A percentile compares a stretch with the other conserved stretches of the same genome.
Evolutionary conservation across 1,140 invertebrate genomes (phyloP).

Genomic region (Achroia grisella): DNA sequence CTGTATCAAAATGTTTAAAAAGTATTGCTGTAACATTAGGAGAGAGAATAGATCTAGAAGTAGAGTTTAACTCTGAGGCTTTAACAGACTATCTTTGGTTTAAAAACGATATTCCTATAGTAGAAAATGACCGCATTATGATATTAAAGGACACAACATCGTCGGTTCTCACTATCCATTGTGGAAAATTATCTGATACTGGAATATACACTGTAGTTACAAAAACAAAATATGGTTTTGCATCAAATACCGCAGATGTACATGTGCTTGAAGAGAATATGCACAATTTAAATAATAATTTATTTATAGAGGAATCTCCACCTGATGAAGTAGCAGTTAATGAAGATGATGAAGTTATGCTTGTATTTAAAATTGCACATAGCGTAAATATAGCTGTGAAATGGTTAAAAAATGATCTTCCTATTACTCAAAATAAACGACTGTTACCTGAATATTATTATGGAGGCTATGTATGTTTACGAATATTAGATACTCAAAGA

Average conservation of each 20-base stretch:
- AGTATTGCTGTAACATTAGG: slow-evolving; percentile 15
- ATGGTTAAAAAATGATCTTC: slow-evolving; percentile 1
- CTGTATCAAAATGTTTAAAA: slow-evolving; percentile 8
- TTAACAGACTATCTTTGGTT: slow-evolving; percentile 20
- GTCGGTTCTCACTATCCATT: slow-evolving; percentile 16
- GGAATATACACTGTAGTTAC: slow-evolving; percentile 25
- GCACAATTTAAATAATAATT: not conserved
- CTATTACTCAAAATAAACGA: not conserved
- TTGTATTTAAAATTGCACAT: not conserved
- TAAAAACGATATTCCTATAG: slow-evolving; percentile 14
- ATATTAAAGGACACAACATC: slow-evolving; percentile 16
- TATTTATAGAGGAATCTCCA: not conserved
- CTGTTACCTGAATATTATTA: not conserved
- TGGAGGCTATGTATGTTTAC: not conserved
- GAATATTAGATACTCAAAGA: not conserved
- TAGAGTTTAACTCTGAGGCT: slow-evolving; percentile 10
- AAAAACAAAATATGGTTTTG: slow-evolving; percentile 20
- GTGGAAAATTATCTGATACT: slow-evolving; percentile 18
- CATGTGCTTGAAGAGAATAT: slow-evolving; percentile 15
- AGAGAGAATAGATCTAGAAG: slow-evolving; percentile 20
- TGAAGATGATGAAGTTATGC: not conserved
- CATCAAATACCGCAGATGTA: slow-evolving; percentile 22
- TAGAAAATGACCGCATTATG: slow-evolving; percentile 18
- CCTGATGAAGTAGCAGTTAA: not conserved
- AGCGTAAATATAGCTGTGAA: not conserved